phyloP scores from a whole-genome alignment of 2,797 vertebrate species.

The Danio tinwini region DNA sequence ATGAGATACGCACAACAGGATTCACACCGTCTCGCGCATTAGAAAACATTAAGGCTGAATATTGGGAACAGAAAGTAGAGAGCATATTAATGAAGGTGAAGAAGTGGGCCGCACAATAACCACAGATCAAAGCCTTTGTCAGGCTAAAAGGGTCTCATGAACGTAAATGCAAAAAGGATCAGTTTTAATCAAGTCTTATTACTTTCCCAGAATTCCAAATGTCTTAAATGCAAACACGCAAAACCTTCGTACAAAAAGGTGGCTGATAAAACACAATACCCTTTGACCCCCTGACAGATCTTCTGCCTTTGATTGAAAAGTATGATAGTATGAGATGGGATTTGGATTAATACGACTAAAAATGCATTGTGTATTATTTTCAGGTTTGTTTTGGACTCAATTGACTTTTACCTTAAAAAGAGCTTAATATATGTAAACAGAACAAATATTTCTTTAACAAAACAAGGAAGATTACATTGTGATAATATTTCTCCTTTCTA shows the following conservation, averaged over 20 bases:
- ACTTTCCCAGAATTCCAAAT: constrained; percentile 15
- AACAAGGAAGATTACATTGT: neutral
- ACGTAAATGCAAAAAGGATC: constrained; percentile 13
- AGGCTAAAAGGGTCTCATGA: constrained; percentile 16
- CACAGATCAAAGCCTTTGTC: constrained; percentile 37
- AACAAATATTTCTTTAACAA: neutral
- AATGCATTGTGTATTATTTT: too few relatives aligned
- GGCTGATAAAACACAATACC: constrained; percentile 28
- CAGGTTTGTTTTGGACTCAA: neutral
- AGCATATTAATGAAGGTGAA: constrained; percentile 50
- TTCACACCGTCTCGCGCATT: constrained; percentile 34
- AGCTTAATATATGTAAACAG: too few relatives aligned
- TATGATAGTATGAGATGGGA: neutral
- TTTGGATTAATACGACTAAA: too few relatives aligned
- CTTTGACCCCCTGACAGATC: constrained; percentile 6
- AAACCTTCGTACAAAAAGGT: constrained; percentile 12
- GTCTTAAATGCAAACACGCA: neutral
- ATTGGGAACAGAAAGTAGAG: constrained; percentile 28
- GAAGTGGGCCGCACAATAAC: constrained; percentile 20
- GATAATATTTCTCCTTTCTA: constrained; percentile 2
- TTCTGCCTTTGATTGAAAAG: neutral
- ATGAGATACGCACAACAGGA: constrained; percentile 38
- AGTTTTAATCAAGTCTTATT: constrained; percentile 38
- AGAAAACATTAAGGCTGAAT: constrained; percentile 38
- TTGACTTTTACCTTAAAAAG: neutral